These are phyloP conservation scores for Philopotamus ludificatus DNA, from an alignment of 1,140 invertebrate genomes.

Conservation along the genomic window DNA sequence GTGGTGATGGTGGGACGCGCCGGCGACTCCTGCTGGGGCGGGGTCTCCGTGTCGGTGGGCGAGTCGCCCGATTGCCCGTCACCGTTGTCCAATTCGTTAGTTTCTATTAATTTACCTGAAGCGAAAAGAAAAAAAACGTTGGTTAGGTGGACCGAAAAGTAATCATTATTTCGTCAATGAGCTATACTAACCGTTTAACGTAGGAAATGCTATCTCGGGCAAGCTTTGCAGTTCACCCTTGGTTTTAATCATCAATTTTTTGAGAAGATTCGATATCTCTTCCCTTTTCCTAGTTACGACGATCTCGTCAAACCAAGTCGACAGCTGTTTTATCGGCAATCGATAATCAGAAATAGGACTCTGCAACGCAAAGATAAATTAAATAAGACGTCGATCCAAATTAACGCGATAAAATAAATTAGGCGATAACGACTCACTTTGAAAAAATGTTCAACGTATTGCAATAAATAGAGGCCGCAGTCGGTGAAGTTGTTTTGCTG, in stretches of 20 bases:
- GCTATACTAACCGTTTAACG: constrained; percentile 58
- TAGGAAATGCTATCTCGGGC: constrained; percentile 66
- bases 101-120: constrained; percentile 54
- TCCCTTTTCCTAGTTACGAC: constrained; percentile 75
- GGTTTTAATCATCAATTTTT: constrained; percentile 65
- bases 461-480: constrained; percentile 92
- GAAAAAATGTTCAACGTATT: constrained; percentile 96
- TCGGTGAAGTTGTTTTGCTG: constrained; percentile 97
- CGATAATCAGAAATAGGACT: constrained; percentile 71
- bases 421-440: constrained; percentile 54
- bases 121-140: constrained; percentile 29
- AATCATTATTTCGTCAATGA: background rate
- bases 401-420: constrained; percentile 19
- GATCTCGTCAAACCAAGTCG: constrained; percentile 77
- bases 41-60: constrained; percentile 4
- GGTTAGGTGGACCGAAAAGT: background rate
- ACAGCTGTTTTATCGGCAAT: constrained; percentile 72
- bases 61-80: constrained; percentile 35
- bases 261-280: constrained; percentile 74
- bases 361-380: constrained; percentile 56
- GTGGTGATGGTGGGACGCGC: background rate
- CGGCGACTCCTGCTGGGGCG: background rate
- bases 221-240: constrained; percentile 59
- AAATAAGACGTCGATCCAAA: too few species aligned
- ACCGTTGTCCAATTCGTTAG: constrained; percentile 49